These are phyloP conservation scores for Furcula furcula DNA, from an alignment of 2,888 invertebrate genomes.

Conservation along the genomic window DNA sequence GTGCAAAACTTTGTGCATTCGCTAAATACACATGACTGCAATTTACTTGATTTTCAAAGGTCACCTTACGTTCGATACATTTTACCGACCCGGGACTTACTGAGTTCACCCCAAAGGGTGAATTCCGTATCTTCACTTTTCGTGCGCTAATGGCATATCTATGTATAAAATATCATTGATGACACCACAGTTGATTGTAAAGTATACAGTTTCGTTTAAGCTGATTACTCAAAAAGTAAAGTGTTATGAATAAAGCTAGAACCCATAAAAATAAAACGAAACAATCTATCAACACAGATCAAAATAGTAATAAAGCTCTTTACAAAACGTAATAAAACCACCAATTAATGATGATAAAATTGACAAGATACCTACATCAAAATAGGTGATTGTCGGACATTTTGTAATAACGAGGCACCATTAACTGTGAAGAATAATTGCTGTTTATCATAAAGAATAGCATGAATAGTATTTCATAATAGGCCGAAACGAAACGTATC, in stretches of 20 bases:
- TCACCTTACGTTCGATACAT: no score
- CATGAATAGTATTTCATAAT: conserved; percentile 51
- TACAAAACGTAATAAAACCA: conserved; percentile 15
- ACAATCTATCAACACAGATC: neutral
- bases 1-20: no score
- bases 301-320: conserved; percentile 1
- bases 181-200: no score
- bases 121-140: no score
- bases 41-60: no score
- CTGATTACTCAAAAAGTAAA: neutral
- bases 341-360: conserved; percentile 16
- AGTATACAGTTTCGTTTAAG: no score
- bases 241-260: neutral
- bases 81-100: no score
- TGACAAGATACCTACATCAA: conserved; percentile 17
- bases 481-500: conserved; percentile 41
- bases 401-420: conserved; percentile 32
- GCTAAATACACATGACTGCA: no score
- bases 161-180: no score
- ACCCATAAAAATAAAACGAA: neutral
- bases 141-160: no score
- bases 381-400: conserved; percentile 27
- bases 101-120: no score
- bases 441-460: conserved; percentile 39
- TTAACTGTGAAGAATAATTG: conserved; percentile 32